Conservation (phyloP, 2,113 vertebrate genomes). For the Mustelus asterias region DNA sequence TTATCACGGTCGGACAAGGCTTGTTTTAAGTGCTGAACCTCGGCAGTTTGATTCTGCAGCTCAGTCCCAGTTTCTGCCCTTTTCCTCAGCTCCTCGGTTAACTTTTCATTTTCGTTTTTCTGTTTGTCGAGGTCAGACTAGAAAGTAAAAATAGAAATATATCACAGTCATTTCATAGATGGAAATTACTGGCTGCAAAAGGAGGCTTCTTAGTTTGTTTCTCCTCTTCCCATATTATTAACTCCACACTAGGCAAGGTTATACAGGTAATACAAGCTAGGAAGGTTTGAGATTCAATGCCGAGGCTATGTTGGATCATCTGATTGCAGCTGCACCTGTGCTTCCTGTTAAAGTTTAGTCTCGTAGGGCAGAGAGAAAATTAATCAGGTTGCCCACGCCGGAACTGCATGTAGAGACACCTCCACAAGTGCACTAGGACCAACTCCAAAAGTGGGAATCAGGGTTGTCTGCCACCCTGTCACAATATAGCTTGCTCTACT, state of each 20-base stretch:
- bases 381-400: neutral
- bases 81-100: conserved; percentile 46
- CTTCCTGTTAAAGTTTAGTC: neutral
- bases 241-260: neutral
- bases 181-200: neutral
- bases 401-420: neutral
- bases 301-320: neutral
- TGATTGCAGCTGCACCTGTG: neutral
- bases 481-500: neutral
- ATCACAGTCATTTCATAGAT: neutral
- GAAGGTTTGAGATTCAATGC: neutral
- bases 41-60: conserved; percentile 42
- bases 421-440: neutral
- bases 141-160: neutral
- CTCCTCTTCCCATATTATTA: neutral
- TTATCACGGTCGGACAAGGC: conserved; percentile 43
- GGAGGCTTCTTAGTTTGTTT: neutral
- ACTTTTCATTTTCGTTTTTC: conserved; percentile 49
- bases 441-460: neutral
- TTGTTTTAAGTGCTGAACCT: conserved; percentile 44
- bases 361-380: neutral
- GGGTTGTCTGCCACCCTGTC: neutral
- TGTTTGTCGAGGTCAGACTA: conserved; percentile 59
- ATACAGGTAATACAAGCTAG: neutral
- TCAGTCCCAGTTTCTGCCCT: neutral